Evolutionary conservation across 2,113 vertebrate species (phyloP), one percentile per base, ranked within the genome.

Genomic region (Brachypteracias leptosomus): DNA sequence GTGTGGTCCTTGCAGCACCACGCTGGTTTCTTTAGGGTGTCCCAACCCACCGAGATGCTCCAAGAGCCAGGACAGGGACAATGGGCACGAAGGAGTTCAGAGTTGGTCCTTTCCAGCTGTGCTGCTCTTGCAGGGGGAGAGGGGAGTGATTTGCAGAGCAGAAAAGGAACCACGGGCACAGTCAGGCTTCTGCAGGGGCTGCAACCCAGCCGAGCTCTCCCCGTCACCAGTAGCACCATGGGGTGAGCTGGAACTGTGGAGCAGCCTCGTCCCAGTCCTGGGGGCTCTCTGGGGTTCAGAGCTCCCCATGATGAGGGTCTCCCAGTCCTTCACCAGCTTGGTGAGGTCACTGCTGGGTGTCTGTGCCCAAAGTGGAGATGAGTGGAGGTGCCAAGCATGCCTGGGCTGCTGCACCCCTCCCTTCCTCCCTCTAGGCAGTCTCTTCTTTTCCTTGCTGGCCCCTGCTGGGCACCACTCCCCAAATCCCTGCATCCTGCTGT

Each of bases 91-190:
- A 35, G 19, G 46, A 78, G 71, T 65, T 75, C 19, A 13, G 16
- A 31, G 16, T 9, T 4, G 25, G 76, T 62, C 82, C 44, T 82
- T 88, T n/a, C 49, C 85, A 36, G 13, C 82, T 57, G 52, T 4
- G 0, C 5, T 38, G 38, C 49, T 61, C 51, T 44, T 3, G 36
- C 80, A 31, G 40, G 21, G 35, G 22, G 8, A 19, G 59, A 77
- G 33, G 51, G 0, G 40, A 90, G 31, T 0, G 0, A 47, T 33
- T 15, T 33, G 7, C 62, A 52, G 91, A 16, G 21, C 0, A 0
- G 75, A 51, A 68, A 4, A 59, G 90, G 57, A 93, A 31, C 46
- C 9, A 3, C 92, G 52, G 90, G 46, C 59, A 49, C 0, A 0
- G 47, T 38, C 74, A 3, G 17, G 40, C 2, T 2, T 19, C 35